Base-by-base conservation (phyloP, 2,797 vertebrate species). In the Cygnus olor region DNA sequence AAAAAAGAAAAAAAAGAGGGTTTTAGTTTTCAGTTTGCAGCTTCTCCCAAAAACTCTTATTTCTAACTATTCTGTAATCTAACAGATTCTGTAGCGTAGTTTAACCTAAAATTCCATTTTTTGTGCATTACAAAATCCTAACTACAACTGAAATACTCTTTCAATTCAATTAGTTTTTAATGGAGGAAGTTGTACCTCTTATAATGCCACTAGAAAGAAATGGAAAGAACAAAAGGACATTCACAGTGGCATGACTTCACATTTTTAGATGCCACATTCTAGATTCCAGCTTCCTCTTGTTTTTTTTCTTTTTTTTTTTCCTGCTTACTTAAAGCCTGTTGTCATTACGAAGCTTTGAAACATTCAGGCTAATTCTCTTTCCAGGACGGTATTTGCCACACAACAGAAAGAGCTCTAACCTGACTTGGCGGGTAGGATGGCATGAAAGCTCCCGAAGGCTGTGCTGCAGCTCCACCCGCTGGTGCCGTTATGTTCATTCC, bases 401-500 rank as follows among this genome's bases (percentile, higher is more conserved):
- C 3, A 40, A 65, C 2, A 54, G 25, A 10, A n/a, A 61, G 61
- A 85, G 42, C 3, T 80, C 93, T 96, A 88, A 98, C 98, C 97
- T 98, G 98, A 45, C 90, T 91, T 14, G 98, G 79, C 1, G 98
- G 95, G 88, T 96, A 98, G 89, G 97, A 88, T 5, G 98, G 88
- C 76, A 98, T 68, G 65, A 98, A 98, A 22, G 96, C 85, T 89
- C 94, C 87, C 18, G 96, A 45, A 93, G 97, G 24, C 80, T 97
- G 96, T 10, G 95, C 71, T 47, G 97, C 83, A 84, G 97, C 96
- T 95, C 95, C 97, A 28, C 93, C 94, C 3, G 96, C 90, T 34
- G 97, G 94, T 44, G 94, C 93, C 2, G 97, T 76, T 47, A 98
- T 98, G 72, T 95, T 96, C 97, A 99, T 98, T 54, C 98, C 97